phyloP scores from a whole-genome alignment of 2,113 vertebrate genomes.

The Cardinalis cardinalis region DNA sequence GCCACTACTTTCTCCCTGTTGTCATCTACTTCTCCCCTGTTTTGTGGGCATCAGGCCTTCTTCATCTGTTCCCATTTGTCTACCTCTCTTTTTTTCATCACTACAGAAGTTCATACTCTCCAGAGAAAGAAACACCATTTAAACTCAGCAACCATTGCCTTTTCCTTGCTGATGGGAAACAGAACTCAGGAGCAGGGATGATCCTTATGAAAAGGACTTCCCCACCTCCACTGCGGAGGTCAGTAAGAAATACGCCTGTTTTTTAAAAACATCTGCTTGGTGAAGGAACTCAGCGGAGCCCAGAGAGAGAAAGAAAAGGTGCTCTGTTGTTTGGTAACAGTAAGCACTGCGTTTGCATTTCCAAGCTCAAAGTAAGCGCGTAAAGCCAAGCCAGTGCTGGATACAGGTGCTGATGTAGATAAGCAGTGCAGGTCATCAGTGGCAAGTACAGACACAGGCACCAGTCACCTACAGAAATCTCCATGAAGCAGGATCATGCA shows the following conservation, averaged over 20 bases:
- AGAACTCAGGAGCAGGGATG: background rate
- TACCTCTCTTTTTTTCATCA: background rate
- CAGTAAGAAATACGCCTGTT: background rate
- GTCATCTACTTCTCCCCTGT: background rate
- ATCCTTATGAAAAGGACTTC: background rate
- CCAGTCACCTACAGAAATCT: background rate
- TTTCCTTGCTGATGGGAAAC: background rate
- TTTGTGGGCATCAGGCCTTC: rapidly evolving
- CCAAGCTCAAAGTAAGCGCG: background rate
- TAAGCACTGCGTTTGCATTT: background rate
- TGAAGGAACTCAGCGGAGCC: background rate
- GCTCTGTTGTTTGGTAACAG: background rate
- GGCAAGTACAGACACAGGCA: background rate
- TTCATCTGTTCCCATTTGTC: background rate
- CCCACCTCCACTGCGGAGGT: background rate
- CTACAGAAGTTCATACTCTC: background rate
- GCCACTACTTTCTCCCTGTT: background rate
- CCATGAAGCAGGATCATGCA: background rate
- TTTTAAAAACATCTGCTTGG: background rate
- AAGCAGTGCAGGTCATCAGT: background rate
- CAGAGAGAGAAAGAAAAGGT: background rate
- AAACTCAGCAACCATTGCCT: background rate
- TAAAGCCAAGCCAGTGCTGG: rapidly evolving
- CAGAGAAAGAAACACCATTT: background rate
- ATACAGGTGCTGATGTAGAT: background rate